Evolutionary conservation across 2,888 invertebrate species (phyloP).

Genomic region (Tetragonula carbonaria): DNA sequence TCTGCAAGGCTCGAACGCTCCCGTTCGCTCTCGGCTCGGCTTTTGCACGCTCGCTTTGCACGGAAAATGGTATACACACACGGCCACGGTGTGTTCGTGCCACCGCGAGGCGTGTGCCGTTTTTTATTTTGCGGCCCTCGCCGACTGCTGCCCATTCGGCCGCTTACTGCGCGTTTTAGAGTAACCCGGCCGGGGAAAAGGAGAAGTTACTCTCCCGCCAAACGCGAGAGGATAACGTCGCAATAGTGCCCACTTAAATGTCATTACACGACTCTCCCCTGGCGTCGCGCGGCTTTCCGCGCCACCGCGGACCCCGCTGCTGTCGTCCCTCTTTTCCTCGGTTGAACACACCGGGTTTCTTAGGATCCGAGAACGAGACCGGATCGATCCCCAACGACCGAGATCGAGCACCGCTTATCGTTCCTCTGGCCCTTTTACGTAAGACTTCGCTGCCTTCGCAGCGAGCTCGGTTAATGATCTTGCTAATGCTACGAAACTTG

Average conservation of each 20-base stretch:
- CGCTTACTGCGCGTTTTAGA: constrained; percentile 60
- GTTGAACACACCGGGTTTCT: neutral
- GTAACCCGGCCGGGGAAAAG: constrained; percentile 33
- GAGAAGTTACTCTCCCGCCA: constrained; percentile 61
- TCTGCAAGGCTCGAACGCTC: constrained; percentile 66
- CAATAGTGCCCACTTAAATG: constrained; percentile 78
- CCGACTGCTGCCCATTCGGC: constrained; percentile 55
- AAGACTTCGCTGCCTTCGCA: neutral
- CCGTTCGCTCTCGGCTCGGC: constrained; percentile 61
- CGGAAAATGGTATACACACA: constrained; percentile 66
- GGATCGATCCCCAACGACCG: constrained; percentile 37
- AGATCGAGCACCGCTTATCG: constrained; percentile 24
- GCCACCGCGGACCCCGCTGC: too few species aligned
- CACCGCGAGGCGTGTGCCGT: constrained; percentile 83
- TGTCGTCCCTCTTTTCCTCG: constrained; percentile 9
- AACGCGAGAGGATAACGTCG: constrained; percentile 72
- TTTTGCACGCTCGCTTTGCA: constrained; percentile 34
- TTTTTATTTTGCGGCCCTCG: constrained; percentile 69
- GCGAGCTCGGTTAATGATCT: neutral
- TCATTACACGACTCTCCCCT: constrained; percentile 71
- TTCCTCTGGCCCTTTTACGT: constrained; percentile 37
- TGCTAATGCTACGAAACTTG: neutral
- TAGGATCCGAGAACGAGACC: constrained; percentile 7
- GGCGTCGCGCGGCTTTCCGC: neutral
- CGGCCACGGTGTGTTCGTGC: constrained; percentile 67